A percentile compares a stretch with the other conserved stretches of the same genome.
phyloP scores from a whole-genome alignment of 2,113 vertebrate genomes.

The Oryzias celebensis region DNA sequence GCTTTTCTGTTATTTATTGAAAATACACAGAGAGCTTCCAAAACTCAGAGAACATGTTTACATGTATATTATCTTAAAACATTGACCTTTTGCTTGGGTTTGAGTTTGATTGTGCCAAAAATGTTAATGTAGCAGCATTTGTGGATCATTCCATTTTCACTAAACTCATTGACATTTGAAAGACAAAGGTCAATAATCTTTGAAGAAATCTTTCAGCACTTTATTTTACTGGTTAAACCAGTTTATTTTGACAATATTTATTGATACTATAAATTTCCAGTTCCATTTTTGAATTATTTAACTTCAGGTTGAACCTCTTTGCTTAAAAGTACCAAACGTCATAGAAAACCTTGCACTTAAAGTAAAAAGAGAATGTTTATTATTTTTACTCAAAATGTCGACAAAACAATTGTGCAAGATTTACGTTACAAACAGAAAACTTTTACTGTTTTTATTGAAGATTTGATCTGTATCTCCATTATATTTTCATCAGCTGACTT shows the following conservation, averaged over 20 bases:
- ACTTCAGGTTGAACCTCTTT: no score
- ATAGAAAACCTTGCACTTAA: neutral
- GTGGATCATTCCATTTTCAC: neutral
- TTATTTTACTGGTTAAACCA: no score
- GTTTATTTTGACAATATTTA: no score
- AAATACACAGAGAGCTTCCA: slow-evolving; percentile 33
- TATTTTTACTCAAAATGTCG: slow-evolving; percentile 45
- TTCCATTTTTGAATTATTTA: no score
- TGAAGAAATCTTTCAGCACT: no score
- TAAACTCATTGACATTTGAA: slow-evolving; percentile 10
- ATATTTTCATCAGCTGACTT: slow-evolving; percentile 25
- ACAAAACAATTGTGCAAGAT: slow-evolving; percentile 5
- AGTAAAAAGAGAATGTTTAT: slow-evolving; percentile 41
- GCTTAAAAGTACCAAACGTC: no score
- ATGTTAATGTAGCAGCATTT: no score
- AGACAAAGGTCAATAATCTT: neutral
- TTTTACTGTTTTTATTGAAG: slow-evolving; percentile 22
- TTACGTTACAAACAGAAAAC: slow-evolving; percentile 12
- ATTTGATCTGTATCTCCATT: slow-evolving; percentile 13
- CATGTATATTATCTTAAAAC: slow-evolving; percentile 10
- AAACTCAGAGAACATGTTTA: slow-evolving; percentile 41
- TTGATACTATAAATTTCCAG: no score
- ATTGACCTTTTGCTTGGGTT: no score
- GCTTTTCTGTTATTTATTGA: slow-evolving; percentile 15
- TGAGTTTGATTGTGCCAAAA: neutral